Evolutionary conservation across 2,113 vertebrate species (phyloP), one percentile per base, ranked within the genome.

Genomic region (Pterocles orientalis): DNA sequence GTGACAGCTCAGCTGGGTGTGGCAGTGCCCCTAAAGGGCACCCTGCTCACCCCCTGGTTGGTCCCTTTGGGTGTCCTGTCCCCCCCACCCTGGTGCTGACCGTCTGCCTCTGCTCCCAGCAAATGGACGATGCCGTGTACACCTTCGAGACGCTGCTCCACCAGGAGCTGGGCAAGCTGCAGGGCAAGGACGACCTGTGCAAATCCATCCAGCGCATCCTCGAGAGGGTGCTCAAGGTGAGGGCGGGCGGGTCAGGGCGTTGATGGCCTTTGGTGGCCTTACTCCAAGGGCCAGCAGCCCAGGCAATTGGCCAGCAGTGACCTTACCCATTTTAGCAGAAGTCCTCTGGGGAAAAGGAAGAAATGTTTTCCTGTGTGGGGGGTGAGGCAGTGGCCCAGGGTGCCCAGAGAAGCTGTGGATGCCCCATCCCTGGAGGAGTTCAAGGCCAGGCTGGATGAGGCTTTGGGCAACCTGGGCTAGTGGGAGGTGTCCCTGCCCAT

Each of bases 221-320:
- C 19, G 99, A 99, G 93, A 97, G 99, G 15, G 99, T 99, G 86
- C 98, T 99, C 73, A 99, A 99, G 99, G 99, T 99, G 87, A 98
- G 96, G 4, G 18, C 8, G 0, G 5, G 43, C 2, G 23, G 25
- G 10, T 15, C 1, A 0, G 23, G 53, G 33, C 48, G 57, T 25
- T 3, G 6, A 31, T 56, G 45, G 28, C 56, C 28, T 82, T 56
- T 3, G 8, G 19, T 62, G 60, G 21, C 39, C 33, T 47, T 34
- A 33, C 13, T n/a, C 50, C 34, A 3, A n/a, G 3, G 57, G 33
- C 19, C 33, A 14, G 60, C 11, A 54, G 20, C 39, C 47, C 6
- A 9, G 57, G 57, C 34, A 64, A 80, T n/a, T 50, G 78, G 50
- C 15, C 31, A 50, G 28, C 16, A 48, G 26, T 8, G 61, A 51